Evolutionary conservation across 1,140 invertebrate species (phyloP).

Genomic region (Rhopalosiphum maidis): DNA sequence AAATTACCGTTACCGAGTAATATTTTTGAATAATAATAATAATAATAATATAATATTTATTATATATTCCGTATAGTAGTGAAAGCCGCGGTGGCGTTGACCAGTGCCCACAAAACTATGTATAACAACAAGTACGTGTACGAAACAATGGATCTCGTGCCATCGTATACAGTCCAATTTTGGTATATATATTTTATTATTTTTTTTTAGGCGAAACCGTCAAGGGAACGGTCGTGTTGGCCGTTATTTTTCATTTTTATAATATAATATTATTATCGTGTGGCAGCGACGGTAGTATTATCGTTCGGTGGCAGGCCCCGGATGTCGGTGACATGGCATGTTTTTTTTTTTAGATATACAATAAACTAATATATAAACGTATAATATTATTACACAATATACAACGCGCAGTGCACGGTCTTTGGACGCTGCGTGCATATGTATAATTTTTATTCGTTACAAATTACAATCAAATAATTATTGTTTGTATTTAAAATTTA

Average conservation of each 20-base stretch:
- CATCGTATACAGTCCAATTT: not conserved
- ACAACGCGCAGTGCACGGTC: not conserved
- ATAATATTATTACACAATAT: constrained; percentile 16
- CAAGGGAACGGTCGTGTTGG: not conserved
- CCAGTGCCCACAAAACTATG: not conserved
- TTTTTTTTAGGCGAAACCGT: not conserved
- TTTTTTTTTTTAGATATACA: constrained; percentile 3
- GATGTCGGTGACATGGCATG: constrained; percentile 31
- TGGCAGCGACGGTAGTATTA: not conserved
- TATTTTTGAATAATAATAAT: not conserved
- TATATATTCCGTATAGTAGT: not conserved
- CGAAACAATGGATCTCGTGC: not conserved
- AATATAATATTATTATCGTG: not conserved
- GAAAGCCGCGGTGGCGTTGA: not conserved
- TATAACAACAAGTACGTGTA: not conserved
- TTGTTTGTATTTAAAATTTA: not conserved
- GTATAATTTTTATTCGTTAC: not conserved
- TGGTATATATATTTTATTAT: not conserved
- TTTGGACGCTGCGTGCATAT: not conserved
- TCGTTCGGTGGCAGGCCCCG: not conserved
- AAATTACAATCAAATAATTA: constrained; percentile 1
- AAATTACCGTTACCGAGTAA: not conserved
- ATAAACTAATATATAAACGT: constrained; percentile 8
- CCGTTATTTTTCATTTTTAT: constrained; percentile 18
- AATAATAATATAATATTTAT: not conserved